Evolutionary conservation across 2,888 invertebrate species (phyloP).

Genomic region (Lumbricus terrestris): DNA sequence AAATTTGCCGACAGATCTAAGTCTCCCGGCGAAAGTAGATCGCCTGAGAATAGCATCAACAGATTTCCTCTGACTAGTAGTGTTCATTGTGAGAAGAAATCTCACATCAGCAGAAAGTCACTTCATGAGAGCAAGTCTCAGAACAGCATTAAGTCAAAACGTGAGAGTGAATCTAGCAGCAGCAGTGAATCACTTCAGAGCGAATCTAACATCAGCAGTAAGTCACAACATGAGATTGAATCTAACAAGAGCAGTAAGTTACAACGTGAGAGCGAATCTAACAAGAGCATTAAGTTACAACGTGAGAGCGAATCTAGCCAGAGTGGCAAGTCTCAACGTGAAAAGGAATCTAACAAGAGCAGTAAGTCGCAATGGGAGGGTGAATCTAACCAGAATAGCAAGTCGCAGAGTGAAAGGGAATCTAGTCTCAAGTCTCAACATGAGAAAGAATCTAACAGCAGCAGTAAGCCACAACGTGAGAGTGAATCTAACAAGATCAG

Average conservation of each 20-base stretch:
- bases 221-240: neutral
- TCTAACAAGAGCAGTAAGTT: neutral
- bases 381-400: no score
- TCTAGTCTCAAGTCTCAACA: no score
- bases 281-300: neutral
- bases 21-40: neutral
- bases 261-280: no score
- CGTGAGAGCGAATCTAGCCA: neutral
- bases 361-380: neutral
- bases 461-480: no score
- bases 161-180: neutral
- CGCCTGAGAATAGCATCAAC: neutral
- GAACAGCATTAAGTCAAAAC: neutral
- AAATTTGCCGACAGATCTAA: neutral
- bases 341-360: neutral
- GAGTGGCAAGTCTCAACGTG: neutral
- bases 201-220: neutral
- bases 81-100: neutral
- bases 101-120: neutral
- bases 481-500: no score
- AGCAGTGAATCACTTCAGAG: neutral
- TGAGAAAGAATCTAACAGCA: no score
- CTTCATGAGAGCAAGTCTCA: neutral
- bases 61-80: neutral
- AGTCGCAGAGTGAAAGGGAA: no score